phyloP scores from a whole-genome alignment of 1,140 invertebrate genomes.

The Glomeris maerens region DNA sequence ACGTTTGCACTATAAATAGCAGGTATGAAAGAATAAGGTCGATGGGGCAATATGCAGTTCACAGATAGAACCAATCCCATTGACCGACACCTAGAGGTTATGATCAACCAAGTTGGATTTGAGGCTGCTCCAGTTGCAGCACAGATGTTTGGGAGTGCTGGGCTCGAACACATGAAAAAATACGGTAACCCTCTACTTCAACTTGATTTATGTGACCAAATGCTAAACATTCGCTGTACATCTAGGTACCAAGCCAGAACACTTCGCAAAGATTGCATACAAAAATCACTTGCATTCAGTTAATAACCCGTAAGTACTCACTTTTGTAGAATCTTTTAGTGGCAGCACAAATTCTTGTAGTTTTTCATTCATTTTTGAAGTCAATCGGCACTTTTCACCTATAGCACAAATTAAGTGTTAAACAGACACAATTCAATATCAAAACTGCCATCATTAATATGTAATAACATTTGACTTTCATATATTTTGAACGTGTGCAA shows the following conservation, averaged over 20 bases:
- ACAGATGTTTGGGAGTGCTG: slow-evolving; percentile 94
- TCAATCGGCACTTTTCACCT: too few species aligned
- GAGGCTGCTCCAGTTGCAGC: slow-evolving; percentile 68
- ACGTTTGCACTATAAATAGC: too few species aligned
- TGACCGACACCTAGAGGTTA: slow-evolving; percentile 76
- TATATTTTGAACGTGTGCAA: too few species aligned
- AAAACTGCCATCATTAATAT: too few species aligned
- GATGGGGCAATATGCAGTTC: slow-evolving; percentile 36
- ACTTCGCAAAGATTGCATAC: slow-evolving; percentile 92
- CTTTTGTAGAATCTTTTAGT: too few species aligned
- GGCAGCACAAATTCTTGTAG: too few species aligned
- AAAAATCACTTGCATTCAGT: slow-evolving; percentile 95
- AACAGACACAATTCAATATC: too few species aligned
- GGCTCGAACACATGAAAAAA: slow-evolving; percentile 90
- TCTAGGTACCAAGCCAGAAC: slow-evolving; percentile 63
- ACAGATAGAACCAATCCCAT: slow-evolving; percentile 82
- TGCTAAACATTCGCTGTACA: neutral
- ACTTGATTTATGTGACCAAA: neutral
- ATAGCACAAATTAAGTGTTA: too few species aligned
- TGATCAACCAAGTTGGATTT: slow-evolving; percentile 66
- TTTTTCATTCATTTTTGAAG: too few species aligned
- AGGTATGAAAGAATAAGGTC: neutral
- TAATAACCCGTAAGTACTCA: slow-evolving; percentile 69
- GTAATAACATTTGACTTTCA: too few species aligned
- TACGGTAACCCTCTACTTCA: slow-evolving; percentile 47